phyloP scores from a whole-genome alignment of 1,140 invertebrate genomes.

The Berghia stephanieae region DNA sequence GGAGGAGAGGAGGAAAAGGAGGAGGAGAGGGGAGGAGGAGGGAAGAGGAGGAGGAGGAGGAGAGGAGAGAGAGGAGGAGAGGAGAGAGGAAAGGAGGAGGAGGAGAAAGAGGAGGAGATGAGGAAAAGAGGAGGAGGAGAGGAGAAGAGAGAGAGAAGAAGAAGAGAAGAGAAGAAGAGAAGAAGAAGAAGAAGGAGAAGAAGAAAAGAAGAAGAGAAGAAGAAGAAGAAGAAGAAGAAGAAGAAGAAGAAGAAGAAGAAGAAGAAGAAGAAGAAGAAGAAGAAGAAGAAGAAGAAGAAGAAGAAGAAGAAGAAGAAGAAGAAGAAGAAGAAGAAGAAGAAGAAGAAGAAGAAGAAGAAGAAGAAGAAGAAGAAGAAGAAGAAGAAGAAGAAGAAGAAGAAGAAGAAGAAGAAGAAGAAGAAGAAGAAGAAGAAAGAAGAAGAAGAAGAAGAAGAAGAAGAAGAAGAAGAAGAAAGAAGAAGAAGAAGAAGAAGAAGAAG shows the following conservation, averaged over 20 bases:
- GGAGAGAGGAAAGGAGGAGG: neutral
- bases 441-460: neutral
- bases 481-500: neutral
- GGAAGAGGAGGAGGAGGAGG: neutral
- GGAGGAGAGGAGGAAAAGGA: neutral
- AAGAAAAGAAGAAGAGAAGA: slow-evolving; percentile 3
- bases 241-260: too few species aligned
- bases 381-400: neutral
- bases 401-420: neutral
- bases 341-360: too few species aligned
- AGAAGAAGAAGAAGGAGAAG: slow-evolving; percentile 3
- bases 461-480: neutral
- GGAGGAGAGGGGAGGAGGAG: neutral
- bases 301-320: neutral
- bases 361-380: too few species aligned
- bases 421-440: neutral
- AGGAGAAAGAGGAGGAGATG: neutral
- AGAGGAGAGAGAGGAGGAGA: neutral
- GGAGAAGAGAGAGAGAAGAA: too few species aligned
- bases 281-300: neutral
- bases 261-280: too few species aligned
- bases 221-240: slow-evolving; percentile 3
- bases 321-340: too few species aligned
- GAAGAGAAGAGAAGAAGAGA: too few species aligned
- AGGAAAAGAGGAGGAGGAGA: neutral